A percentile compares a stretch with the other conserved stretches of the same genome.
These are phyloP conservation scores for Lophura nycthemera DNA, from an alignment of 2,113 vertebrate species.

Conservation along the genomic window DNA sequence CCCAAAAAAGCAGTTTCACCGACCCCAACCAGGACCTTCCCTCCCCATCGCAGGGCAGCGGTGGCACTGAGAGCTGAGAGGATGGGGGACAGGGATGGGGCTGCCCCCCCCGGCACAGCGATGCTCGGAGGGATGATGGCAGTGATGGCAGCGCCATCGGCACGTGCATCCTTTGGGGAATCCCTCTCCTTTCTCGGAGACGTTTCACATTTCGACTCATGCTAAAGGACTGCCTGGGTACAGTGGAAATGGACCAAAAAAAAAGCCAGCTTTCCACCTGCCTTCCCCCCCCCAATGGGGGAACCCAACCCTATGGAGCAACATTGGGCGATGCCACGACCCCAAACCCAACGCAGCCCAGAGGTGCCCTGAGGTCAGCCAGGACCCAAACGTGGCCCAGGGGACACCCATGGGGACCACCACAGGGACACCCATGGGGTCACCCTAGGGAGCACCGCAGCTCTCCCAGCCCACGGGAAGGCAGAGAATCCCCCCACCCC, in stretches of 20 bases:
- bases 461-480: no score
- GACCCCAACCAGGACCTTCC: not conserved
- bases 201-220: not conserved
- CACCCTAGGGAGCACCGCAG: no score
- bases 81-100: not conserved
- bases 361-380: no score
- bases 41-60: not conserved
- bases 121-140: not conserved
- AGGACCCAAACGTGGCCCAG: no score
- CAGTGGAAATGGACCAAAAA: not conserved
- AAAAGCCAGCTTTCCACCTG: not conserved
- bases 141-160: not conserved
- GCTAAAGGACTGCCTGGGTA: not conserved
- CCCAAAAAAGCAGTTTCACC: no score
- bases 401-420: no score
- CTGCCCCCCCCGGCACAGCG: not conserved
- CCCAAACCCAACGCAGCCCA: fast-evolving
- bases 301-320: fast-evolving
- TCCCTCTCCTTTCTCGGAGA: not conserved
- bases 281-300: not conserved
- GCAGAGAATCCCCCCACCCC: not conserved
- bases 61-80: not conserved
- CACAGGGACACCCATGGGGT: no score
- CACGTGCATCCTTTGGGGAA: not conserved
- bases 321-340: fast-evolving